phyloP scores from a whole-genome alignment of 2,888 invertebrate species.

The Opisthograptis luteolata region DNA sequence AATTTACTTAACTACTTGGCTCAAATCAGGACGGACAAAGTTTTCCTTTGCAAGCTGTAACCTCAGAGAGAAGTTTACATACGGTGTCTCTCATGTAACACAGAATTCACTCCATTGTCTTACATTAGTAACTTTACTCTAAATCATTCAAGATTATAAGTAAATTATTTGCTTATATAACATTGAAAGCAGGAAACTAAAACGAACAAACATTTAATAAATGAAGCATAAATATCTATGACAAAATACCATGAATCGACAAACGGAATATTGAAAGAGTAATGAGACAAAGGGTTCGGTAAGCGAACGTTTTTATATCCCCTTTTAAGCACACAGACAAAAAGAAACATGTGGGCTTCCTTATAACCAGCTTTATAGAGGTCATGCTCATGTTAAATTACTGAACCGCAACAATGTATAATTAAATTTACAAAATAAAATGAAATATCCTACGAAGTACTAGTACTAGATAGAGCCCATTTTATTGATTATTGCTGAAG shows the following conservation, averaged over 20 bases:
- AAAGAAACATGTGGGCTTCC: slow-evolving; percentile 11
- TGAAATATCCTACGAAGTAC: no score
- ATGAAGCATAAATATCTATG: slow-evolving; percentile 3
- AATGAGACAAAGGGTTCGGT: slow-evolving; percentile 23
- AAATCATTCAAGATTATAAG: slow-evolving; percentile 38
- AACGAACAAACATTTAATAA: slow-evolving; percentile 5
- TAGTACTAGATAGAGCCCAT: no score
- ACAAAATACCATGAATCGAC: slow-evolving; percentile 21
- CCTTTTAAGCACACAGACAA: slow-evolving; percentile 20
- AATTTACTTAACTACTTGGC: slow-evolving; percentile 49
- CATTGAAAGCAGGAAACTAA: neutral
- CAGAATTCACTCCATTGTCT: slow-evolving; percentile 57
- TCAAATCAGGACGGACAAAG: slow-evolving; percentile 46
- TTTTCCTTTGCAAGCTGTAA: slow-evolving; percentile 42
- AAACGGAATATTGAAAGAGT: slow-evolving; percentile 30
- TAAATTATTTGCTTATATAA: no score
- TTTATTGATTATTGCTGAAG: no score
- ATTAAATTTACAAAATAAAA: no score
- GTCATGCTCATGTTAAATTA: no score
- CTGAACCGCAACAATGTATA: no score
- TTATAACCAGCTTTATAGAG: neutral
- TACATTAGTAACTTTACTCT: slow-evolving; percentile 23
- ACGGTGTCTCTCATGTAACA: slow-evolving; percentile 49
- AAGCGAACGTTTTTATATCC: slow-evolving; percentile 22
- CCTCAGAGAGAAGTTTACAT: slow-evolving; percentile 38